phyloP scores from a whole-genome alignment of 92 coral and sea anemone genomes.

The Phymanthus crucifer region DNA sequence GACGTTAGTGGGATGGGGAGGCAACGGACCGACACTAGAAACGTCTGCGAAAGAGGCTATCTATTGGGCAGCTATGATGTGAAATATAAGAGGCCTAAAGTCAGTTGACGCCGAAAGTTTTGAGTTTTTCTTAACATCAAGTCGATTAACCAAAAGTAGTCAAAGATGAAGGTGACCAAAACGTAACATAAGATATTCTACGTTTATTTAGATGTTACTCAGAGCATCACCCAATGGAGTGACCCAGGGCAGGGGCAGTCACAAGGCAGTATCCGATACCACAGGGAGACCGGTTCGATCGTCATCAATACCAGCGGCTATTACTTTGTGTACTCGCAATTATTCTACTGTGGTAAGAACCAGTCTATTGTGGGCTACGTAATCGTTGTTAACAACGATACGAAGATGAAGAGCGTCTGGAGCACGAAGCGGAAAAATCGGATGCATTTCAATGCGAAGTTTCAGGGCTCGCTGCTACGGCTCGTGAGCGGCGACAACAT shows the following conservation, averaged over 20 bases:
- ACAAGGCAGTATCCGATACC: slow-evolving; percentile 66
- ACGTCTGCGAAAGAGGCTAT: too few species aligned
- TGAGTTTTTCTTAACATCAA: too few species aligned
- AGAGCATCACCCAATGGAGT: slow-evolving; percentile 49
- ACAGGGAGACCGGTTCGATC: slow-evolving; percentile 47
- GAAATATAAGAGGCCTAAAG: too few species aligned
- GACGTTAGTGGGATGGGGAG: too few species aligned
- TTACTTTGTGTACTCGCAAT: slow-evolving; percentile 78
- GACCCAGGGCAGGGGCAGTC: slow-evolving; percentile 25
- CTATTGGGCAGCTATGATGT: too few species aligned
- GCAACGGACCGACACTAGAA: too few species aligned
- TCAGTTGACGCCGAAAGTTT: too few species aligned
- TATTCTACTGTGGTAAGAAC: slow-evolving; percentile 59
- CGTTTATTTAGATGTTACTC: slow-evolving; percentile 15
- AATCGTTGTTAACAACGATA: slow-evolving; percentile 48
- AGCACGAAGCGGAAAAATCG: slow-evolving; percentile 16
- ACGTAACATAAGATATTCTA: not conserved
- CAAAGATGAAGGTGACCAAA: not conserved
- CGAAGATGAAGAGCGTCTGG: slow-evolving; percentile 3
- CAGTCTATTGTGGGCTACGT: slow-evolving; percentile 36
- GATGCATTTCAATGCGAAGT: slow-evolving; percentile 52
- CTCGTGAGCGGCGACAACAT: slow-evolving; percentile 54
- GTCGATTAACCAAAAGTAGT: too few species aligned
- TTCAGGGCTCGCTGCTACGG: slow-evolving; percentile 54
- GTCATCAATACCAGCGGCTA: slow-evolving; percentile 44